A percentile compares a stretch with the other conserved stretches of the same genome.
These are phyloP conservation scores for Lithophane ornitopus DNA, from an alignment of 2,888 invertebrate genomes.

Conservation along the genomic window DNA sequence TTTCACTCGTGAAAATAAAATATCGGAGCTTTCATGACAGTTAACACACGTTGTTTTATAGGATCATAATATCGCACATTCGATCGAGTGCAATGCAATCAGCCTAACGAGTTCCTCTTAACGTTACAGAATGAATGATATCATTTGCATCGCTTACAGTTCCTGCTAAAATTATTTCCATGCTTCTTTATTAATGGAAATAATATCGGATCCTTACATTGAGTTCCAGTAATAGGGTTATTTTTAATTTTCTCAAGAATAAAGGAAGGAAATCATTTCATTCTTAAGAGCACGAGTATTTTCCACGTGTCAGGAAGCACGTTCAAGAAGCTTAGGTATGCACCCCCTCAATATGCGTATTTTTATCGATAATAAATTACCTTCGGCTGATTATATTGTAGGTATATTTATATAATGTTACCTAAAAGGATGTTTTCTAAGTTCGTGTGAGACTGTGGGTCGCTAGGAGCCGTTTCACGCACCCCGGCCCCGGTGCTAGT, in stretches of 20 bases:
- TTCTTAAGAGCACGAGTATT: neutral
- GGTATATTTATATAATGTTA: neutral
- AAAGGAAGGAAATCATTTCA: neutral
- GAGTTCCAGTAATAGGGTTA: neutral
- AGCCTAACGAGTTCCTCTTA: constrained; percentile 5
- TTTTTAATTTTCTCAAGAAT: neutral
- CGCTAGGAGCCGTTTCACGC: constrained; percentile 67
- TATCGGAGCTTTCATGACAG: neutral
- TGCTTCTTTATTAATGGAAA: neutral
- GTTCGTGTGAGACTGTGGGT: neutral
- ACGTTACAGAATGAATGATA: neutral
- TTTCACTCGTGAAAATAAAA: constrained; percentile 8
- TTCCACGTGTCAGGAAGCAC: neutral
- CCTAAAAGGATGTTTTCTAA: constrained; percentile 3
- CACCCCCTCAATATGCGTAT: neutral
- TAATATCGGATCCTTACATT: neutral
- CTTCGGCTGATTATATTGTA: neutral
- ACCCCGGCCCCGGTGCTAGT: constrained; percentile 59
- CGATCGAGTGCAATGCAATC: neutral
- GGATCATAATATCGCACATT: neutral
- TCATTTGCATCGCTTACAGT: neutral
- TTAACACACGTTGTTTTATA: neutral
- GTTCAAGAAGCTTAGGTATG: neutral
- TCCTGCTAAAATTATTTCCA: neutral
- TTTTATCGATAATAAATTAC: neutral